These are phyloP conservation scores for Adelges cooleyi DNA, from an alignment of 1,140 invertebrate species.

Conservation along the genomic window DNA sequence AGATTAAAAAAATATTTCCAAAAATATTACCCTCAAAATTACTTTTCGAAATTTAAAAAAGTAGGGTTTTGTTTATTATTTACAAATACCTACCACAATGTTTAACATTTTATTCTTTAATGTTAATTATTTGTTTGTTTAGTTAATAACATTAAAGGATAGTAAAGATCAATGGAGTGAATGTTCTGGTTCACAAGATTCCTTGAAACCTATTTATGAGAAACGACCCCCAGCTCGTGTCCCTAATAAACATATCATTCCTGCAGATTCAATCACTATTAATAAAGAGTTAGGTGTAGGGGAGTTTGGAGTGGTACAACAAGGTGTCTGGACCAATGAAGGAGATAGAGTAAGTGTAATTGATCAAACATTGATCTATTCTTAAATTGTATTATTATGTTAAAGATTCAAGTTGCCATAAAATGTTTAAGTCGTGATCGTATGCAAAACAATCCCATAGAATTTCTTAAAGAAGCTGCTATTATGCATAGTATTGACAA, in stretches of 20 bases:
- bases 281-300: constrained; percentile 91
- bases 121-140: constrained; percentile 16
- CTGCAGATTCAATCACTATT: constrained; percentile 80
- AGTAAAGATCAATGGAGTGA: constrained; percentile 37
- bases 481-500: constrained; percentile 97
- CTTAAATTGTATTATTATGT: constrained; percentile 20
- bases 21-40: constrained; percentile 85
- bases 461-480: constrained; percentile 94
- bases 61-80: constrained; percentile 38
- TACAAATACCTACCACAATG: too few relatives aligned
- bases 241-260: constrained; percentile 90
- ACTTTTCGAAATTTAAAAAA: constrained; percentile 81
- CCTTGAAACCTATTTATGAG: constrained; percentile 23
- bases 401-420: constrained; percentile 87
- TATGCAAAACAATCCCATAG: constrained; percentile 89
- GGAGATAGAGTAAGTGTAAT: constrained; percentile 63
- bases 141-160: constrained; percentile 39
- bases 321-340: constrained; percentile 95
- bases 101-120: background rate
- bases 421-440: constrained; percentile 88
- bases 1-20: constrained; percentile 85
- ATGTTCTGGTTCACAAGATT: constrained; percentile 32
- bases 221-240: constrained; percentile 43
- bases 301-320: constrained; percentile 95
- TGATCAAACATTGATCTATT: too few relatives aligned